Conservation (phyloP, 2,888 invertebrate species). For the Andrena bicolor region DNA sequence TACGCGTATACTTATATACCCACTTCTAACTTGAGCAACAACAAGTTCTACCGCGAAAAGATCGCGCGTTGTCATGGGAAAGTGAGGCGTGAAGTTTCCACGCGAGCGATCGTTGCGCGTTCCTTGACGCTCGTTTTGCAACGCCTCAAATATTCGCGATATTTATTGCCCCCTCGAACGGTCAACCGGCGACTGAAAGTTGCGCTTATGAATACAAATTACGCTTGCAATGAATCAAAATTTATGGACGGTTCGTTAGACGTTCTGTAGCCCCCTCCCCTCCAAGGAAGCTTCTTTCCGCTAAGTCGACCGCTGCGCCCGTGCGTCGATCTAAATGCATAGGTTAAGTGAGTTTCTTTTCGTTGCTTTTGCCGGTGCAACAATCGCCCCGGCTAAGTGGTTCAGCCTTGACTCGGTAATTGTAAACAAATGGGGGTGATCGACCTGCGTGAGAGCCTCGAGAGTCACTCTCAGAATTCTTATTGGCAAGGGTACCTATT, state of each 20-base stretch:
- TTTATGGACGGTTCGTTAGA: constrained; percentile 43
- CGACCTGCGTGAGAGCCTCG: constrained; percentile 45
- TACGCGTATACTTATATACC: too few relatives aligned
- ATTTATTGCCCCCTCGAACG: constrained; percentile 41
- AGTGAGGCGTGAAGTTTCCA: constrained; percentile 45
- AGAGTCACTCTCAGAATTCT: constrained; percentile 43
- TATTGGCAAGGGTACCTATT: constrained; percentile 32
- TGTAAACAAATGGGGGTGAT: constrained; percentile 56
- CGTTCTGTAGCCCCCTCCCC: constrained; percentile 1
- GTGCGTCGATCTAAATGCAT: neutral
- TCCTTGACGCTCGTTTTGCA: constrained; percentile 41
- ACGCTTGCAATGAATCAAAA: constrained; percentile 27
- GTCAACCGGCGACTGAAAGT: constrained; percentile 20
- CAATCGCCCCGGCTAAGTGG: constrained; percentile 27
- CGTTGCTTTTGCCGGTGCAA: constrained; percentile 6
- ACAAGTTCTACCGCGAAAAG: constrained; percentile 16
- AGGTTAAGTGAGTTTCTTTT: neutral
- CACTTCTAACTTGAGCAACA: constrained; percentile 14
- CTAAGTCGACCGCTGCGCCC: constrained; percentile 8
- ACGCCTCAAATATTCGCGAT: constrained; percentile 45
- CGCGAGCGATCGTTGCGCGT: constrained; percentile 30
- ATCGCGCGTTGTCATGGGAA: constrained; percentile 40
- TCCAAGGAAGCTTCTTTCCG: neutral
- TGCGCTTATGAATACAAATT: constrained; percentile 34
- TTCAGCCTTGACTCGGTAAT: constrained; percentile 52